Evolutionary conservation across 2,113 vertebrate species (phyloP).

Genomic region (Poeciliopsis turrubarensis): DNA sequence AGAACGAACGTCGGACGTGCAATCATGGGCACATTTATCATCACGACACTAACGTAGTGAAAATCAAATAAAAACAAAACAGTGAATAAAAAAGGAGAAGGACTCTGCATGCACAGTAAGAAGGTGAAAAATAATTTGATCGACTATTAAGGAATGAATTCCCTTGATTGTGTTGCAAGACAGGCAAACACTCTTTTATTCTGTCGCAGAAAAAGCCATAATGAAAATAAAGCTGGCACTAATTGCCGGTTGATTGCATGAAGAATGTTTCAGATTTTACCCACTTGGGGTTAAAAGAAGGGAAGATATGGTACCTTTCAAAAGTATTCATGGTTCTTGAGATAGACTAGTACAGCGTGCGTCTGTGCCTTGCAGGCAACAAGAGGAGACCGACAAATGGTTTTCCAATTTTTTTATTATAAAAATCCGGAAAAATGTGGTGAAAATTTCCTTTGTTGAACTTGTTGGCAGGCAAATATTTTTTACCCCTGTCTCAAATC

Average conservation of each 20-base stretch:
- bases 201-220: slow-evolving; percentile 7
- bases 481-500: no score
- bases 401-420: no score
- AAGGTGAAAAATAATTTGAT: not conserved
- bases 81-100: not conserved
- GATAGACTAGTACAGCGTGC: no score
- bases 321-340: not conserved
- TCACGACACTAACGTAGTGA: slow-evolving; percentile 1
- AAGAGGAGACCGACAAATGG: no score
- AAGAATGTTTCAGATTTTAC: slow-evolving; percentile 26
- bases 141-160: not conserved
- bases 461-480: no score
- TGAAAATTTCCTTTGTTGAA: no score
- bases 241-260: slow-evolving; percentile 30
- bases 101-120: not conserved
- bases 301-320: not conserved
- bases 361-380: no score
- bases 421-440: no score
- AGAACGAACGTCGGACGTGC: slow-evolving; percentile 1
- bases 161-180: not conserved
- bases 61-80: slow-evolving; percentile 12
- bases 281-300: slow-evolving; percentile 16
- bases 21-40: not conserved
- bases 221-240: slow-evolving; percentile 8
- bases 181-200: not conserved